Percentiles rank a stretch among this genome's conserved stretches.
phyloP scores from a whole-genome alignment of 2,797 vertebrate species.

The Enteromius viviparus region DNA sequence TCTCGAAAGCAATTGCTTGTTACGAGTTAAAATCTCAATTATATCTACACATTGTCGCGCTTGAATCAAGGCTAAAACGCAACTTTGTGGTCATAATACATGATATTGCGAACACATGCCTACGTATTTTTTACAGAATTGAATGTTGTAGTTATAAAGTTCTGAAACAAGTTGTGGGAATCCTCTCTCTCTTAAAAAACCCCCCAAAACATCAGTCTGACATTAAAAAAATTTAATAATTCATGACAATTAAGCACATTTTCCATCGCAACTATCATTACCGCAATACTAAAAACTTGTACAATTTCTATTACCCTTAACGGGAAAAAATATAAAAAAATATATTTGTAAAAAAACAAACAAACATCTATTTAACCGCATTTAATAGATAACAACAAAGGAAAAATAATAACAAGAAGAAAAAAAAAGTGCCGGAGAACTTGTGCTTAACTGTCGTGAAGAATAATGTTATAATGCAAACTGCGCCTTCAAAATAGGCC shows the following conservation, averaged over 20 bases:
- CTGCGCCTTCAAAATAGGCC: neutral
- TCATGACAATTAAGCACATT: slow-evolving; percentile 1
- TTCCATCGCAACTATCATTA: neutral
- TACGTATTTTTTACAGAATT: neutral
- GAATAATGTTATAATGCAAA: neutral
- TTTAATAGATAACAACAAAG: neutral
- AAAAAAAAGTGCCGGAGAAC: neutral
- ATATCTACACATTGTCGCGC: neutral
- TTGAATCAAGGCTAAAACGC: neutral
- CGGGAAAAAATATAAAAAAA: neutral
- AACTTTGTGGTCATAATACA: neutral
- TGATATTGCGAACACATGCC: neutral
- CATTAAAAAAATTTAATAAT: neutral
- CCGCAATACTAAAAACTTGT: neutral
- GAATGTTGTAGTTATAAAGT: neutral
- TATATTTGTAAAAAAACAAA: neutral
- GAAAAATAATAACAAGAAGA: neutral
- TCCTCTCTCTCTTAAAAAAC: neutral
- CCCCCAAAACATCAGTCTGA: neutral
- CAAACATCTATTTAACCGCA: neutral
- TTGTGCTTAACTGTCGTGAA: neutral
- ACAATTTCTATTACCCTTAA: neutral
- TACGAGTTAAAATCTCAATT: neutral
- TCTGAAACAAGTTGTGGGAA: slow-evolving; percentile 2
- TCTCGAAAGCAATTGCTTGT: slow-evolving; percentile 5